Evolutionary conservation across 2,113 vertebrate genomes (phyloP), one percentile per base, ranked within the genome.

Genomic region (Nothoprocta perdicaria): DNA sequence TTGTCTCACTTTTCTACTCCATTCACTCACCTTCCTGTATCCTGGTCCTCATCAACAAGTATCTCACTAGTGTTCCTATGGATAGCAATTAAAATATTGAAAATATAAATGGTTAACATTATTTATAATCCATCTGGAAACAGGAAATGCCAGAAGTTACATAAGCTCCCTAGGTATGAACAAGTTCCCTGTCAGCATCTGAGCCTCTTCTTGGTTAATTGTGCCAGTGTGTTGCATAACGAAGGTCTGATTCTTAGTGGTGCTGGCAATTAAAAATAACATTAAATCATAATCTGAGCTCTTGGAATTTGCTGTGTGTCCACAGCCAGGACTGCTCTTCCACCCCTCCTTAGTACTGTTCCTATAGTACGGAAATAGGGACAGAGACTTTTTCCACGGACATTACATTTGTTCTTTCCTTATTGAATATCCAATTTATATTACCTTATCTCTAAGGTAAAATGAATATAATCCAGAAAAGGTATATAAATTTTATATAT

Each of bases 131-230:
- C 61, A 75, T 5, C 35, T 84, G 48, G 88, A 94, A 93, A 86
- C 92, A 90, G 90, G 92, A 96, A 89, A 90, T 94, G 21, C 90
- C 94, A 85, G 68, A 86, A 91, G 74, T 95, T 92, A 88, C 76
- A 12, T 71, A 89, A 88, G 8, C 31, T 94, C 14, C 89, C 72
- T 50, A 74, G 27, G 46, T 78, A 83, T 41, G 89, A 86, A 67
- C 80, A 89, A 80, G 66, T 9, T 89, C 18, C 9, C 27, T 73
- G 26, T 40, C 91, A 87, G 63, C 31, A 74, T 83, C 52, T 85
- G 31, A 27, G 86, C 87, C 17, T 87, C 71, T 65, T 81, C 53
- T 31, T 78, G 8, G 40, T 69, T 62, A 77, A 66, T 80, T 82
- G 18, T 85, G 60, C 21, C 75, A 80, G 29, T 41, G 43, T 15